Percentiles rank a stretch among this genome's conserved stretches.
These are phyloP conservation scores for Drosophila bunnanda DNA, from an alignment of 2,888 invertebrate genomes.

Conservation along the genomic window DNA sequence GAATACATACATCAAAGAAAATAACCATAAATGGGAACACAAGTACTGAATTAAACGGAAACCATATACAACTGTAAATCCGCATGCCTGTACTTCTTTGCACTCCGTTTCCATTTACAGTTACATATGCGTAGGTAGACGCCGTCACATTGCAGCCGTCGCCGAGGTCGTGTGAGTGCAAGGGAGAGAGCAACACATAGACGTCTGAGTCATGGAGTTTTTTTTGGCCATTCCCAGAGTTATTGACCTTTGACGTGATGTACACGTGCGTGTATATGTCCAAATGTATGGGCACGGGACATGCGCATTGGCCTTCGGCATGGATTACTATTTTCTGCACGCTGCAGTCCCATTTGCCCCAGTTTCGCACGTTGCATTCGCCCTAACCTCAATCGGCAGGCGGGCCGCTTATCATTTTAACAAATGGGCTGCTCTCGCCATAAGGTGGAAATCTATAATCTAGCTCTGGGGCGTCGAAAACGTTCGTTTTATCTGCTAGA, in stretches of 20 bases:
- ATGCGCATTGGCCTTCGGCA: conserved; percentile 51
- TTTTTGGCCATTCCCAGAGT: conserved; percentile 51
- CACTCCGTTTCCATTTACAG: not conserved
- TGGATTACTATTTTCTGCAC: conserved; percentile 38
- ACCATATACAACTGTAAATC: conserved; percentile 54
- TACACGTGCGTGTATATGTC: conserved; percentile 15
- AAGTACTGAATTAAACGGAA: conserved; percentile 66
- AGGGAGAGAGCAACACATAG: conserved; percentile 9
- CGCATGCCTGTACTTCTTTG: conserved; percentile 30
- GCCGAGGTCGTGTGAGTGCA: conserved; percentile 5
- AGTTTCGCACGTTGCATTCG: conserved; percentile 46
- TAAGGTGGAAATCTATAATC: conserved; percentile 33
- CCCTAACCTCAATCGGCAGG: conserved; percentile 64
- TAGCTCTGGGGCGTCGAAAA: conserved; percentile 1
- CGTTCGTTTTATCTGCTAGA: conserved; percentile 5
- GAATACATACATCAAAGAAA: conserved; percentile 40
- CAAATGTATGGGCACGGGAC: conserved; percentile 31
- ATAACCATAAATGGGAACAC: conserved; percentile 45
- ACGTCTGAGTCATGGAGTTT: conserved; percentile 43
- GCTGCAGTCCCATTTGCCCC: conserved; percentile 48
- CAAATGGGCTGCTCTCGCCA: conserved; percentile 8
- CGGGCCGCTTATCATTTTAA: conserved; percentile 3
- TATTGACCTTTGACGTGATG: conserved; percentile 70
- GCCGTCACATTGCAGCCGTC: conserved; percentile 27
- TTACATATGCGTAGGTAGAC: conserved; percentile 28